These are phyloP conservation scores for Penaeus indicus DNA, from an alignment of 1,140 invertebrate genomes.

Conservation along the genomic window DNA sequence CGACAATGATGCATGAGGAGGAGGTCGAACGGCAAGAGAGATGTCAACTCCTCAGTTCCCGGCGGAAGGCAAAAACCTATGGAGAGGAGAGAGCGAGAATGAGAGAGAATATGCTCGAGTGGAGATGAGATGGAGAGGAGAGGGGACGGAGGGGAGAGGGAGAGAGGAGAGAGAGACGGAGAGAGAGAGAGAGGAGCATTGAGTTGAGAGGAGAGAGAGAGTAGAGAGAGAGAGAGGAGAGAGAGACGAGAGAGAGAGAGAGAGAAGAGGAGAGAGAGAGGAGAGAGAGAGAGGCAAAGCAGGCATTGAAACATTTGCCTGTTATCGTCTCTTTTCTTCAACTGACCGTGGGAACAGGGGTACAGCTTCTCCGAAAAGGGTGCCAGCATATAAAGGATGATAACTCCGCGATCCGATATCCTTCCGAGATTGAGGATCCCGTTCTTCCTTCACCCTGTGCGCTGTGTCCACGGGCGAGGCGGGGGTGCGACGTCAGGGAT, in stretches of 20 bases:
- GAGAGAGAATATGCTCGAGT: too few species aligned
- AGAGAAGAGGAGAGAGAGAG: too few species aligned
- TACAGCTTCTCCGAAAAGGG: conserved; percentile 28
- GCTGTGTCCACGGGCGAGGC: not conserved
- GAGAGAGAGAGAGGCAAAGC: too few species aligned
- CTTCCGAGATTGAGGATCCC: not conserved
- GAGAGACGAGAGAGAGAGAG: not conserved
- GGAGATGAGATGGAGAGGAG: too few species aligned
- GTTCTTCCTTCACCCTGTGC: not conserved
- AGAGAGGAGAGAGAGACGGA: too few species aligned
- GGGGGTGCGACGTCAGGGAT: not conserved
- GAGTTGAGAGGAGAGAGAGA: not conserved
- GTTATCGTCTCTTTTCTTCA: too few species aligned
- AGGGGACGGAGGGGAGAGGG: too few species aligned
- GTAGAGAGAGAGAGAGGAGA: not conserved
- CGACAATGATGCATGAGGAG: not conserved
- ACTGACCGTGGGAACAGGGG: conserved; percentile 31
- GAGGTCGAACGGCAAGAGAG: not conserved
- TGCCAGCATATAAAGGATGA: conserved; percentile 39
- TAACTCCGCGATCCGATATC: not conserved
- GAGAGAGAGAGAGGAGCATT: too few species aligned
- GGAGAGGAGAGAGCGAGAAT: too few species aligned
- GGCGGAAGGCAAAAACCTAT: not conserved
- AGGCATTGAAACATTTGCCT: too few species aligned
- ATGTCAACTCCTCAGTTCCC: not conserved